Evolutionary conservation across 2,888 invertebrate genomes (phyloP).

Genomic region (Mimas tiliae): DNA sequence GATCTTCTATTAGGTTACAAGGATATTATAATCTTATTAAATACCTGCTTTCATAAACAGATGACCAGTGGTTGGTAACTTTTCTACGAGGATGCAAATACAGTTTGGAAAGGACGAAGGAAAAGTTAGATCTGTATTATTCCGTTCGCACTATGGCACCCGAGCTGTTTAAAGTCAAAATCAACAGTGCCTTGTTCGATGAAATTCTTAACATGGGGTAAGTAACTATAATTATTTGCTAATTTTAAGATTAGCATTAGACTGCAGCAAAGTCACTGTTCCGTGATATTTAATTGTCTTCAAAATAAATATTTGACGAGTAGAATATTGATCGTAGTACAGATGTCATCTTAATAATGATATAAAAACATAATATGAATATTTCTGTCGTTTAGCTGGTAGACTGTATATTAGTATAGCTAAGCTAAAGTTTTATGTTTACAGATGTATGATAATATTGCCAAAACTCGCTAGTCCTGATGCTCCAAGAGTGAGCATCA

Average conservation of each 20-base stretch:
- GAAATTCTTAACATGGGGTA: conserved; percentile 62
- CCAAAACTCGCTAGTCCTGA: conserved; percentile 58
- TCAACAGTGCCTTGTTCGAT: conserved; percentile 52
- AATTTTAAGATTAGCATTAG: neutral
- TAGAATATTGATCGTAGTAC: no score
- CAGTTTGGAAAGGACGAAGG: conserved; percentile 86
- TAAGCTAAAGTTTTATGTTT: neutral
- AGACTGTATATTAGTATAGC: no score
- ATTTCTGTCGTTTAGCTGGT: no score
- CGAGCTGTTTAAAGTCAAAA: conserved; percentile 67
- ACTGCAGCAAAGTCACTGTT: neutral
- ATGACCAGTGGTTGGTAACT: conserved; percentile 86
- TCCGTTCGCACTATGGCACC: conserved; percentile 80
- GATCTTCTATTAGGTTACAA: no score
- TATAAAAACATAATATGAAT: no score
- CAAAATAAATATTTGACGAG: no score
- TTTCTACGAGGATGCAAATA: conserved; percentile 88
- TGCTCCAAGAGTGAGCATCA: conserved; percentile 75
- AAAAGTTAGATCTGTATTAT: conserved; percentile 86
- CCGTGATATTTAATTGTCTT: no score
- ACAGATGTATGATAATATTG: conserved; percentile 40
- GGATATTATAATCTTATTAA: no score
- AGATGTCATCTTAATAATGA: no score
- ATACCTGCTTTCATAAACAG: conserved; percentile 53
- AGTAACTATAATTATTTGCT: neutral